Conservation (phyloP, 2,113 vertebrate genomes). For the Todiramphus chloris region DNA sequence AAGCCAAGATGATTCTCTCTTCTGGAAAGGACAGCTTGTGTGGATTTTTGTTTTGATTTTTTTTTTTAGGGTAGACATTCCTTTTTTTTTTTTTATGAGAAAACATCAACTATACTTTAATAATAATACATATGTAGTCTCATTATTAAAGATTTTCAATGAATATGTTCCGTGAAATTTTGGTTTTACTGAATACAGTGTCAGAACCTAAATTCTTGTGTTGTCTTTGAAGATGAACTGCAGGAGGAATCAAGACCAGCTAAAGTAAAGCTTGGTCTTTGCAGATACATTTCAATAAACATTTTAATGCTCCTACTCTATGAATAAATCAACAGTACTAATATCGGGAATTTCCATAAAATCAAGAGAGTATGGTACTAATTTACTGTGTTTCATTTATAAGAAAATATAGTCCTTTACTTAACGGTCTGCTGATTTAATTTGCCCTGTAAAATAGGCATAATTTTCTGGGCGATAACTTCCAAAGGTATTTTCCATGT, state of each 20-base stretch:
- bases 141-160: background rate
- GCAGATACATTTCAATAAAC: background rate
- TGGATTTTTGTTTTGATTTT: background rate
- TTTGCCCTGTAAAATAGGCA: background rate
- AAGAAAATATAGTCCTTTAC: background rate
- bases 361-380: background rate
- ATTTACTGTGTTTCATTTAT: background rate
- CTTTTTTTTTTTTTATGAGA: background rate
- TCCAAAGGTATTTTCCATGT: background rate
- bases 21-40: background rate
- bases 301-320: background rate
- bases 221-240: background rate
- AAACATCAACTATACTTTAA: background rate
- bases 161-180: background rate
- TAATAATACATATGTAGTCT: background rate
- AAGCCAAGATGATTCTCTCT: accelerated
- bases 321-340: background rate
- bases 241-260: background rate
- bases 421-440: background rate
- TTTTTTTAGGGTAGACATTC: background rate
- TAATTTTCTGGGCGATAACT: background rate
- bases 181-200: background rate
- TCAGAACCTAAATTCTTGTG: background rate
- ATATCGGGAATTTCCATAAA: background rate
- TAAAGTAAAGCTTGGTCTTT: background rate